Evolutionary conservation across 2,113 vertebrate genomes (phyloP), one percentile per base, ranked within the genome.

Genomic region (Dromiciops gliroides): DNA sequence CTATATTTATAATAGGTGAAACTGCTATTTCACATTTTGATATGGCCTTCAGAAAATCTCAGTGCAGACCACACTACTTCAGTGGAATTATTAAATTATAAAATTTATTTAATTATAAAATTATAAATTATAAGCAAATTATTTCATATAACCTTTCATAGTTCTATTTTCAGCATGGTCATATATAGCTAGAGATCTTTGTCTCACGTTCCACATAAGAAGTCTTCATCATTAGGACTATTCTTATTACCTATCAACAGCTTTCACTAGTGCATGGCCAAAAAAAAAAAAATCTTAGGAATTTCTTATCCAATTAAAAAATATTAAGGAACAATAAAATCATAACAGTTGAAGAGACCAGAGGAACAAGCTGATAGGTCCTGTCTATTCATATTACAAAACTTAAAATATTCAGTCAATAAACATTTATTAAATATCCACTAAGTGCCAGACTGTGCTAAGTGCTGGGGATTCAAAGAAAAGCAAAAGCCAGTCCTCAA

Each of bases 191-290:
- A 10, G 53, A 75, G 37, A 67, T 67, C 1, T 67, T 14, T 67
- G 11, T 67, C 31, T 4, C 31, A n/a, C 12, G n/a, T 37, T 89
- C 50, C 90, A 89, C 60, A 90, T 49, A 28, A 94, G 49, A 60
- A 26, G 8, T 48, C 53, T 24, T 7, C 2, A 50, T 60, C 50
- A 50, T 49, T 83, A 50, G 23, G 93, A 94, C 51, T 88, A 23
- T 56, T 95, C 28, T 89, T 10, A 90, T 50, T 52, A 95, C 67
- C 60, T 10, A 90, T 52, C 91, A 94, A 90, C 92, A 93, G 51
- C 47, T 92, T 88, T 47, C 3, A n/a, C 4, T 37, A 67, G 24
- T 12, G 47, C 3, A 22, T 19, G n/a, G 95, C 51, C 5, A 60
- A 60, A 60, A 67, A n/a, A 75, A 75, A 10, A 67, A 67, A 49